Evolutionary conservation across 2,888 invertebrate genomes (phyloP), one percentile per base, ranked within the genome.

Genomic region (Bellardia bayeri): DNA sequence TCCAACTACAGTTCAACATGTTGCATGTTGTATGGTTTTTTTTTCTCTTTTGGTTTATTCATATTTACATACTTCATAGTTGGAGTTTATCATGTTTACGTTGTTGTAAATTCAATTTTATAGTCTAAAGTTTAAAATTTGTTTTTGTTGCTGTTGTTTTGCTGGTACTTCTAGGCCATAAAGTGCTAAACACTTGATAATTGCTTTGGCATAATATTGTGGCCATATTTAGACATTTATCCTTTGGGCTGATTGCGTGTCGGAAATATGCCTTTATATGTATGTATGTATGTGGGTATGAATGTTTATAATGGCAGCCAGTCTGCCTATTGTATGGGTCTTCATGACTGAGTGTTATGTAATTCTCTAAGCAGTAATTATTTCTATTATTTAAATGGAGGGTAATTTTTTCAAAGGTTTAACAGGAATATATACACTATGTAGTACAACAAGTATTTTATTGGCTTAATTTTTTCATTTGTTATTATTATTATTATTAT

Each of bases 21-120:
- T 76, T 76, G 66, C 83, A 83, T 82, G 82, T 82, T 84, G 84
- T 51, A 81, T 51, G n/a, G 61, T 75, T 49, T 23, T 66, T 49
- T 3, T 58, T 69, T 64, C 7, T 64, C 7, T 16, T 23, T 56
- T 14, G 14, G 3, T 54, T 64, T 64, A n/a, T 78, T 54, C 13
- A 58, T 63, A 63, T 54, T 51, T 45, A 64, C 37, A 40, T 63
- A 54, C 40, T 66, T 82, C 66, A 74, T 42, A 40, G 37, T n/a
- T 72, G 1, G n/a, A 83, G 64, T 74, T 69, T 82, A 85, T 85
- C 79, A 82, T 82, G 84, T 71, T 69, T 56, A 85, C 64, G 75
- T 78, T 87, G 78, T 87, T 90, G 85, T 76, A 90, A 90, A 91
- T 92, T 92, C 91, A 92, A 92, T 92, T 92, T 91, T 89, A 91